A percentile compares a stretch with the other conserved stretches of the same genome.
Evolutionary conservation across 2,113 vertebrate species (phyloP).

Genomic region (Leiothrix lutea): DNA sequence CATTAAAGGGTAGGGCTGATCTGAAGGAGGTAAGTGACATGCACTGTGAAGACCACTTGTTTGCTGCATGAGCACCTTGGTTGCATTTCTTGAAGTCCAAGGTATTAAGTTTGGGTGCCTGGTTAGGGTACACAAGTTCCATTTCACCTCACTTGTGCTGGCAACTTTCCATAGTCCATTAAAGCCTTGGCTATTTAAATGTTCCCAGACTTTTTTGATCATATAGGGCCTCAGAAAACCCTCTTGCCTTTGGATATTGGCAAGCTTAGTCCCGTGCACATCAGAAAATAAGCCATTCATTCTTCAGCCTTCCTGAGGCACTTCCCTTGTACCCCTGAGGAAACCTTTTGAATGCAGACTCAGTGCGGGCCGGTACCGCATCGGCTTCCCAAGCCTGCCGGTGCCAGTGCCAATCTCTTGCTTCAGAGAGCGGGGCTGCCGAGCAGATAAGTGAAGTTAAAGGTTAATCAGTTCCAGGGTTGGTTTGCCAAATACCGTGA

Average conservation of each 20-base stretch:
- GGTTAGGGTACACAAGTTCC: not conserved
- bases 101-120: not conserved
- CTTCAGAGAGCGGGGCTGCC: not conserved
- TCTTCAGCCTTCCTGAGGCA: not conserved
- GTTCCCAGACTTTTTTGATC: not conserved
- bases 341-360: not conserved
- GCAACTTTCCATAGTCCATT: not conserved
- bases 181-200: not conserved
- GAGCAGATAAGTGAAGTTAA: constrained; percentile 17
- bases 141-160: not conserved
- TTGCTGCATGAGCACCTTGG: not conserved
- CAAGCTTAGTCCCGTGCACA: not conserved
- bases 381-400: not conserved
- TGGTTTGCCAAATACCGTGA: not conserved
- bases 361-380: accelerated
- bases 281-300: not conserved
- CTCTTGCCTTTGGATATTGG: not conserved
- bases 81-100: not conserved
- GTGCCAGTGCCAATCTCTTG: not conserved
- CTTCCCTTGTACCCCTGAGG: not conserved
- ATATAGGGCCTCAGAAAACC: not conserved
- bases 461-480: not conserved
- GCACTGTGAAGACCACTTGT: not conserved
- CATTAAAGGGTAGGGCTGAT: not conserved
- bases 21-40: not conserved